Evolutionary conservation across 2,888 invertebrate genomes (phyloP).

Genomic region (Hedychridium roseum): DNA sequence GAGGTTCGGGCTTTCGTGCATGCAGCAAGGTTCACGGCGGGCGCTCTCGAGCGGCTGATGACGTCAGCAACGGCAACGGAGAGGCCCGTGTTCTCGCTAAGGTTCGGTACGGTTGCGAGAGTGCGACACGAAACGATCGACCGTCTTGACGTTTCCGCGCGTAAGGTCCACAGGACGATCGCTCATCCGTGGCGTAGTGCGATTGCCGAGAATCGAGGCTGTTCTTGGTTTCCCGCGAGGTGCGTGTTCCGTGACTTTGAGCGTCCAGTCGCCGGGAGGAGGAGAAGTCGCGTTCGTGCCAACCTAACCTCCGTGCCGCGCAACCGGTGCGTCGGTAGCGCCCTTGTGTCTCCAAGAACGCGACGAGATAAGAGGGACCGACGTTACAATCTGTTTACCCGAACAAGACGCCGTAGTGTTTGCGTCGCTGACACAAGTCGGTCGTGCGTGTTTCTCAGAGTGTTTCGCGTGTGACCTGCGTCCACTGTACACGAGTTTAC

Average conservation of each 20-base stretch:
- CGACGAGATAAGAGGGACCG: too few relatives aligned
- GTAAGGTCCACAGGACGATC: too few relatives aligned
- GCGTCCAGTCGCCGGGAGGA: slow-evolving; percentile 18
- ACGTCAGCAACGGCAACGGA: slow-evolving; percentile 40
- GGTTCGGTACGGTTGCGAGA: not conserved
- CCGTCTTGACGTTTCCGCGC: too few relatives aligned
- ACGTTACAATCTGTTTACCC: too few relatives aligned
- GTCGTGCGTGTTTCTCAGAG: too few relatives aligned
- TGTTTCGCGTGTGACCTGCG: too few relatives aligned
- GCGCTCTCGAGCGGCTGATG: slow-evolving; percentile 32
- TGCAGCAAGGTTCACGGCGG: slow-evolving; percentile 39
- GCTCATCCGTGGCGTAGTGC: slow-evolving; percentile 5
- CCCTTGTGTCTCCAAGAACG: too few relatives aligned
- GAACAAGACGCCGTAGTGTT: too few relatives aligned
- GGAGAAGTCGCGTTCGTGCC: slow-evolving; percentile 21
- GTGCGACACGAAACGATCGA: not conserved
- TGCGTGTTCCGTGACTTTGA: slow-evolving; percentile 19
- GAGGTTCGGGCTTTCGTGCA: slow-evolving; percentile 25
- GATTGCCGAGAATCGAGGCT: slow-evolving; percentile 13
- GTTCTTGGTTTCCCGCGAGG: too few relatives aligned
- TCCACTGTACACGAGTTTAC: too few relatives aligned
- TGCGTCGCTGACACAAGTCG: too few relatives aligned
- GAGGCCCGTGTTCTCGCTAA: slow-evolving; percentile 28
- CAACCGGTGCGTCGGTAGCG: slow-evolving; percentile 37
- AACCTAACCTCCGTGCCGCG: slow-evolving; percentile 35